These are phyloP conservation scores for Belonocnema kinseyi DNA, from an alignment of 1,140 invertebrate species.

Conservation along the genomic window DNA sequence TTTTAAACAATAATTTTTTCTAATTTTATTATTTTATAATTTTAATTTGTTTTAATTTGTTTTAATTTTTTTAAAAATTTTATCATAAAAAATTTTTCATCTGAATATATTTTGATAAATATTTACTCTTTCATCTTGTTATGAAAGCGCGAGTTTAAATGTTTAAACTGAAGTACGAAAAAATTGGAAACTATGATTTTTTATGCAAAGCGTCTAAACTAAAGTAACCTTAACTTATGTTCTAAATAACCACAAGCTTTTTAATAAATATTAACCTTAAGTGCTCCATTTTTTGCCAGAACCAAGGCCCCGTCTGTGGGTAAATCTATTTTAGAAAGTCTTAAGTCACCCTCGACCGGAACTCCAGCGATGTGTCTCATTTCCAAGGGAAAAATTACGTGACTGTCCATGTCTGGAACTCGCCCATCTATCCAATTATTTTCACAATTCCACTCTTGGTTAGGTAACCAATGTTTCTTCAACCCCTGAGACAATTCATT, in stretches of 20 bases:
- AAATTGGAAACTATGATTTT: no score
- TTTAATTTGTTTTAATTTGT: no score
- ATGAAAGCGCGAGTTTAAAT: no score
- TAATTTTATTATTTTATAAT: no score
- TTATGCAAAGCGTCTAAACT: neutral
- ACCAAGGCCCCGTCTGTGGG: slow-evolving; percentile 61
- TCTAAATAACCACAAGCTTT: neutral
- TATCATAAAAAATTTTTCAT: no score
- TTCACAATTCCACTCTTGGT: slow-evolving; percentile 64
- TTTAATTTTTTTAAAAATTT: no score
- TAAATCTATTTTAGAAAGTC: slow-evolving; percentile 63
- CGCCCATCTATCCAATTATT: slow-evolving; percentile 62
- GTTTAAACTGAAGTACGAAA: no score
- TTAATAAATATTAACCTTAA: slow-evolving; percentile 56
- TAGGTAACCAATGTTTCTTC: slow-evolving; percentile 65
- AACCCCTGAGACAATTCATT: slow-evolving; percentile 18
- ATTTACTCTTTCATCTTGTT: no score
- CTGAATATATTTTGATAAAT: no score
- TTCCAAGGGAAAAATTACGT: slow-evolving; percentile 64
- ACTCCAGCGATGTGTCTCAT: slow-evolving; percentile 64
- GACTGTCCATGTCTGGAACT: slow-evolving; percentile 56
- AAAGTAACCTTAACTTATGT: slow-evolving; percentile 11
- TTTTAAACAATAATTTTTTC: no score
- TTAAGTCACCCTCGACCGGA: slow-evolving; percentile 38
- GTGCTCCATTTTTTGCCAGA: slow-evolving; percentile 56